Conservation (phyloP, 2,797 vertebrate species). For the Pelodytes ibericus region DNA sequence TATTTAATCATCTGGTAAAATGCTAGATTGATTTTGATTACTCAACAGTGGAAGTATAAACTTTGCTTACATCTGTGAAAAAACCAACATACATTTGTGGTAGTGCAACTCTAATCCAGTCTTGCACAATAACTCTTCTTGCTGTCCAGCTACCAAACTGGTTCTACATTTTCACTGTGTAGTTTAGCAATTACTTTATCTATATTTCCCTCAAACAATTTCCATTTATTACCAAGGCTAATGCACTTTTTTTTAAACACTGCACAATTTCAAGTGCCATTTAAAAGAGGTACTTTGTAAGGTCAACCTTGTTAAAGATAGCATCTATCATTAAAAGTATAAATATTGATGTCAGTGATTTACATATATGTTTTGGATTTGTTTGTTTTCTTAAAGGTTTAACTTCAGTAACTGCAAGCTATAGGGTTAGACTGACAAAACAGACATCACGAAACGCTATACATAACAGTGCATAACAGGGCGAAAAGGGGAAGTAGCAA, state of each 20-base stretch:
- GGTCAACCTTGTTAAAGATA: slow-evolving; percentile 25
- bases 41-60: too few species aligned
- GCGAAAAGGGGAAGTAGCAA: not conserved
- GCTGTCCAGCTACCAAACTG: not conserved
- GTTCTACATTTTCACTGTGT: not conserved
- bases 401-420: not conserved
- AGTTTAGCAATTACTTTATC: slow-evolving; percentile 1
- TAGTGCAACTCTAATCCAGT: too few species aligned
- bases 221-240: slow-evolving; percentile 1
- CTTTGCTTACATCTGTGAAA: too few species aligned
- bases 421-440: not conserved
- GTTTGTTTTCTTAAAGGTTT: slow-evolving; percentile 13
- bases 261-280: not conserved
- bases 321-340: slow-evolving; percentile 16
- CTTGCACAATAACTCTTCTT: too few species aligned
- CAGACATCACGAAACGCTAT: not conserved
- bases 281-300: slow-evolving; percentile 15
- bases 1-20: too few species aligned
- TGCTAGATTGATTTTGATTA: too few species aligned
- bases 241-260: slow-evolving; percentile 1
- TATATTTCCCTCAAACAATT: not conserved
- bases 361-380: not conserved
- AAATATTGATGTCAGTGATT: slow-evolving; percentile 6
- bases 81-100: too few species aligned
- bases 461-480: not conserved